These are phyloP conservation scores for Vollenhovia emeryi DNA, from an alignment of 1,140 invertebrate species.

Conservation along the genomic window DNA sequence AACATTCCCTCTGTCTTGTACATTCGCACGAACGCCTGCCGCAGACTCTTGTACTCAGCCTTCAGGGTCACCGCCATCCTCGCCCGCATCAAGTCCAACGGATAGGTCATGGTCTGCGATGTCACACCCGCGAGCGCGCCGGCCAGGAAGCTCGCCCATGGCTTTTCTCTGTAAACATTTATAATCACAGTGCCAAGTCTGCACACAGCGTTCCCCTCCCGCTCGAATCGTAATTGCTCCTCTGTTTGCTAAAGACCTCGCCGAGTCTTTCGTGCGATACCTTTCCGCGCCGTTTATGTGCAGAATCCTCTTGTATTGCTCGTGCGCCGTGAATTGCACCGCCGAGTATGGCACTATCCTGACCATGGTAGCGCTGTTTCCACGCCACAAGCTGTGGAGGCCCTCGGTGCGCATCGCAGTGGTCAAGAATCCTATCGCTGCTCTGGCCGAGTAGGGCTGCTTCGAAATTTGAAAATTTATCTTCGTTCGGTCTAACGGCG, in stretches of 20 bases:
- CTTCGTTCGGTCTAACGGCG: conserved; percentile 98
- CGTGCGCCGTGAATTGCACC: conserved; percentile 98
- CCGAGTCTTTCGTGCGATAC: conserved; percentile 81
- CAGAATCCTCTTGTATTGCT: conserved; percentile 96
- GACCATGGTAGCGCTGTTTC: conserved; percentile 99
- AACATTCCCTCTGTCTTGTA: conserved; percentile 92
- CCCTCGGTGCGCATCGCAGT: conserved; percentile 91
- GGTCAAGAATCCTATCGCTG: conserved; percentile 92
- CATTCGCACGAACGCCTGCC: conserved; percentile 94
- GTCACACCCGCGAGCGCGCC: conserved; percentile 97
- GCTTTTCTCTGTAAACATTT: conserved; percentile 44
- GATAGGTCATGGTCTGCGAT: conserved; percentile 97
- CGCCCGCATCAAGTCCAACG: conserved; percentile 98
- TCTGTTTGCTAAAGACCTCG: not conserved
- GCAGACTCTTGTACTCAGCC: conserved; percentile 88
- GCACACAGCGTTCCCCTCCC: no score
- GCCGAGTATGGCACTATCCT: conserved; percentile 98
- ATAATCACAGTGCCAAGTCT: not conserved
- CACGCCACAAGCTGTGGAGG: conserved; percentile 95
- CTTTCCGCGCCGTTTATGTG: conserved; percentile 89
- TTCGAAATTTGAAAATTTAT: conserved; percentile 98
- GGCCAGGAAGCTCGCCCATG: conserved; percentile 89
- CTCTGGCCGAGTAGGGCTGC: conserved; percentile 91
- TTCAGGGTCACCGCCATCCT: conserved; percentile 97
- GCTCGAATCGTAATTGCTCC: not conserved